A percentile compares a stretch with the other conserved stretches of the same genome.
Conservation (phyloP, 2,888 invertebrate species). For the Dasysyrphus tricinctus region DNA sequence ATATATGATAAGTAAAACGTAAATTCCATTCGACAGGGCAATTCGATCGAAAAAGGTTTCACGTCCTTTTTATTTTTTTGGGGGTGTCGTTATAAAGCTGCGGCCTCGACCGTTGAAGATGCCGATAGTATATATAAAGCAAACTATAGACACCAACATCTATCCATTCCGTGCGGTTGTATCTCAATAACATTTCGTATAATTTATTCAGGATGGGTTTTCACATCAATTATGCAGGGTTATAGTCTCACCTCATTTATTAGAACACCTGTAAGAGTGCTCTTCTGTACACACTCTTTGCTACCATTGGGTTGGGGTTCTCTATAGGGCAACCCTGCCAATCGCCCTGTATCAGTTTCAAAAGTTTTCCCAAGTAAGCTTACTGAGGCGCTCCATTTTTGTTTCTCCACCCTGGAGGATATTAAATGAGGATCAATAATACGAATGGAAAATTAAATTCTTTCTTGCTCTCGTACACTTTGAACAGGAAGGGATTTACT, state of each 20-base stretch:
- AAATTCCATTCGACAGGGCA: constrained; percentile 74
- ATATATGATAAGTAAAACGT: constrained; percentile 75
- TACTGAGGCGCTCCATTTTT: constrained; percentile 61
- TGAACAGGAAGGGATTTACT: constrained; percentile 3
- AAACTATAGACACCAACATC: constrained; percentile 57
- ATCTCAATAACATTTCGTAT: constrained; percentile 74
- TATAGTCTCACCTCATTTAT: constrained; percentile 76
- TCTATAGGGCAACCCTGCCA: neutral
- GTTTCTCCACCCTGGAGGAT: constrained; percentile 59
- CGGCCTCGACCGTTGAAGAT: constrained; percentile 34
- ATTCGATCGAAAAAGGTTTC: constrained; percentile 73
- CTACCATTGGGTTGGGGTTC: neutral
- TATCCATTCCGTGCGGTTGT: constrained; percentile 70
- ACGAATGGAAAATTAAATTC: constrained; percentile 75
- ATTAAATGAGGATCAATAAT: constrained; percentile 76
- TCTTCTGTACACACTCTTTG: constrained; percentile 40
- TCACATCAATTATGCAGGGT: constrained; percentile 75
- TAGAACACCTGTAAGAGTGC: constrained; percentile 75
- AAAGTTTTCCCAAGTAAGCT: constrained; percentile 72
- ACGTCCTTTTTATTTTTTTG: constrained; percentile 55
- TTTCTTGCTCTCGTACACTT: constrained; percentile 61
- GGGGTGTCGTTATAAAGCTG: constrained; percentile 55
- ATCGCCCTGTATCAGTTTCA: constrained; percentile 61
- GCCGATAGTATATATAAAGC: constrained; percentile 22
- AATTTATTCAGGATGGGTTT: constrained; percentile 76